A percentile compares a stretch with the other conserved stretches of the same genome.
Conservation (phyloP, 1,140 invertebrate genomes). For the Zaprionus davidi region DNA sequence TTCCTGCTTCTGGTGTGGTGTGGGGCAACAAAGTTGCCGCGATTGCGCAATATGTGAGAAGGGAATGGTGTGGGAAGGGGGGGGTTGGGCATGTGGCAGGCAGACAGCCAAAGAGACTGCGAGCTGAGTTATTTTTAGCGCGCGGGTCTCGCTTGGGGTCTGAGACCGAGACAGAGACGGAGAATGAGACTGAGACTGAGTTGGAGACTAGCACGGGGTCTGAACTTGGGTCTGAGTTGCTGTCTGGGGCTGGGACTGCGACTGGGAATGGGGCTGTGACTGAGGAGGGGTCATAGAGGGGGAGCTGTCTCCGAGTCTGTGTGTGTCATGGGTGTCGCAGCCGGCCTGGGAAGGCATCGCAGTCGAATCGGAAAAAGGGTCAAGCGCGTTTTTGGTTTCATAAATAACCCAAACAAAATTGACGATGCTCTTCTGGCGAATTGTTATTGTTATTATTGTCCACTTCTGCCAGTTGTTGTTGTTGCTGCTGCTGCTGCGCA, state of each 20-base stretch:
- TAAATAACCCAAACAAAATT: constrained; percentile 51
- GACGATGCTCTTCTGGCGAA: constrained; percentile 54
- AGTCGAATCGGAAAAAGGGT: constrained; percentile 53
- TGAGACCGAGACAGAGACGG: not conserved
- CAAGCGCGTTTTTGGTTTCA: constrained; percentile 69
- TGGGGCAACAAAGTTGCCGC: constrained; percentile 54
- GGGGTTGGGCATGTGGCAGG: not conserved
- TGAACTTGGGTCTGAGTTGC: constrained; percentile 2
- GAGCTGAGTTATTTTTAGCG: constrained; percentile 69
- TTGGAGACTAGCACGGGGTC: constrained; percentile 18
- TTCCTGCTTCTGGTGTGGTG: constrained; percentile 40
- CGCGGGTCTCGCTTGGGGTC: constrained; percentile 4
- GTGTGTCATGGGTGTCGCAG: constrained; percentile 27
- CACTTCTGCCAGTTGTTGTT: not conserved
- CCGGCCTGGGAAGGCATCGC: not conserved
- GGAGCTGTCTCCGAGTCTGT: constrained; percentile 16
- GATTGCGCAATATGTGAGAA: constrained; percentile 69
- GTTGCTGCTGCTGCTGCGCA: not conserved
- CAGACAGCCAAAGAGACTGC: constrained; percentile 26
- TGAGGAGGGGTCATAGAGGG: not conserved
- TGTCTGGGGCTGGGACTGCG: not conserved
- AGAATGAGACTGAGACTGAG: constrained; percentile 17
- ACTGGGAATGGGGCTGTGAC: not conserved
- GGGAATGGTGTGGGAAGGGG: not conserved
- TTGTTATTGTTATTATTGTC: constrained; percentile 35